A percentile compares a stretch with the other conserved stretches of the same genome.
phyloP scores from a whole-genome alignment of 30 jellyfish, hydroid and myxozoan genomes.

The Hydra vulgaris region DNA sequence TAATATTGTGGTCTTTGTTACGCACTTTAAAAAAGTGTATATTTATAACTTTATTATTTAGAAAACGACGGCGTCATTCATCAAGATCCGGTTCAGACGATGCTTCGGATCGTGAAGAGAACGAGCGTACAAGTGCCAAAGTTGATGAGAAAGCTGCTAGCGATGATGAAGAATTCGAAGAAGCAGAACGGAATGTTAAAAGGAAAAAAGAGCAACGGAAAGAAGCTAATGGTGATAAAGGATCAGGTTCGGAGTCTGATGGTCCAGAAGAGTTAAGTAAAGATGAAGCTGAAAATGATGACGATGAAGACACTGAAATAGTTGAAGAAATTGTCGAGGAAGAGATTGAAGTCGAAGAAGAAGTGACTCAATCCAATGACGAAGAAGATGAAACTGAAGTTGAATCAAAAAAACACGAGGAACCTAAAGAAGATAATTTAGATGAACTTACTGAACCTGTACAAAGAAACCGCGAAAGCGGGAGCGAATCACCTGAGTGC shows the following conservation, averaged over 20 bases:
- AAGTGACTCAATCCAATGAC: constrained; percentile 29
- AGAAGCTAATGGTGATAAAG: constrained; percentile 15
- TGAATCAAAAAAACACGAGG: neutral
- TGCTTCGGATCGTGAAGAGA: constrained; percentile 16
- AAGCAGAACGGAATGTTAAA: constrained; percentile 38
- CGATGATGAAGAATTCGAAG: constrained; percentile 36
- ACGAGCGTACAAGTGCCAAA: neutral
- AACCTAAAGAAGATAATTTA: neutral
- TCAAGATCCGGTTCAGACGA: constrained; percentile 11
- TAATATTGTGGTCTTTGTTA: too few relatives aligned
- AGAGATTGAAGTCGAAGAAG: constrained; percentile 35
- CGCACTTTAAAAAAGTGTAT: too few relatives aligned
- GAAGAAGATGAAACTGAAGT: constrained; percentile 21
- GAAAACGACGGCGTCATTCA: constrained; percentile 29
- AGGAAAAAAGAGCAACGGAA: constrained; percentile 21
- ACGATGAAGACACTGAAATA: constrained; percentile 21
- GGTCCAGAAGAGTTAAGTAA: constrained; percentile 3
- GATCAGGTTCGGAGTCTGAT: constrained; percentile 17
- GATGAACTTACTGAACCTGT: neutral
- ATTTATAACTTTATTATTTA: too few relatives aligned
- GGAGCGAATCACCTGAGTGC: neutral
- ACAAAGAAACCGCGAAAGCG: neutral
- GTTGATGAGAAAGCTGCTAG: constrained; percentile 14
- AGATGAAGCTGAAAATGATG: constrained; percentile 18
- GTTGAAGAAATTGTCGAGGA: constrained; percentile 25